These are phyloP conservation scores for Eupelmus urozonus DNA, from an alignment of 2,888 invertebrate genomes.

Conservation along the genomic window DNA sequence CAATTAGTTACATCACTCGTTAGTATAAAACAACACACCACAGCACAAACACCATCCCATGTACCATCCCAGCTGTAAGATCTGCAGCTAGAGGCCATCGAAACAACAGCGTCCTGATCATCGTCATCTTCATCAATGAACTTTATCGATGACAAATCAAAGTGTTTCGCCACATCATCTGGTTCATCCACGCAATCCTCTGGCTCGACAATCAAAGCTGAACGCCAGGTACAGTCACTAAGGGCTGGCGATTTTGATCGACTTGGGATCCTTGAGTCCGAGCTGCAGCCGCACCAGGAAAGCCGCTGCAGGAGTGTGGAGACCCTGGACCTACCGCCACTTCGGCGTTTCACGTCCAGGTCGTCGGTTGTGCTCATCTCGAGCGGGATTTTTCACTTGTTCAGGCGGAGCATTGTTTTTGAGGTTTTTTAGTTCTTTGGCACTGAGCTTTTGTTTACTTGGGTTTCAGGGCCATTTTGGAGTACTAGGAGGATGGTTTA, in stretches of 20 bases:
- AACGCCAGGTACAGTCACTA: slow-evolving; percentile 56
- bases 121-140: slow-evolving; percentile 74
- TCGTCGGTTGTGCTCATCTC: slow-evolving; percentile 35
- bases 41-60: background rate
- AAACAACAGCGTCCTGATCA: slow-evolving; percentile 47
- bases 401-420: no score
- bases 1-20: no score
- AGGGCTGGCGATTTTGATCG: slow-evolving; percentile 57
- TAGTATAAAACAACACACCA: background rate
- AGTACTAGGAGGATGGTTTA: no score
- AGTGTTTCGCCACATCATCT: slow-evolving; percentile 68
- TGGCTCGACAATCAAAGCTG: slow-evolving; percentile 65
- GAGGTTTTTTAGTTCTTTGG: background rate
- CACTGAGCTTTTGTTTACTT: background rate
- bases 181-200: slow-evolving; percentile 23
- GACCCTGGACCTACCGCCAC: slow-evolving; percentile 60
- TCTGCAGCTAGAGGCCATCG: background rate
- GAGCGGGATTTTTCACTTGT: background rate
- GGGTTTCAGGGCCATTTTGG: no score
- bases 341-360: slow-evolving; percentile 20
- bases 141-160: slow-evolving; percentile 72
- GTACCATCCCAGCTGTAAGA: slow-evolving; percentile 32
- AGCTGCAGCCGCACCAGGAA: slow-evolving; percentile 70
- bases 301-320: slow-evolving; percentile 69
- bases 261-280: slow-evolving; percentile 43